Evolutionary conservation across 2,797 vertebrate genomes (phyloP).

Genomic region (Petrocephalus schoutedeni): DNA sequence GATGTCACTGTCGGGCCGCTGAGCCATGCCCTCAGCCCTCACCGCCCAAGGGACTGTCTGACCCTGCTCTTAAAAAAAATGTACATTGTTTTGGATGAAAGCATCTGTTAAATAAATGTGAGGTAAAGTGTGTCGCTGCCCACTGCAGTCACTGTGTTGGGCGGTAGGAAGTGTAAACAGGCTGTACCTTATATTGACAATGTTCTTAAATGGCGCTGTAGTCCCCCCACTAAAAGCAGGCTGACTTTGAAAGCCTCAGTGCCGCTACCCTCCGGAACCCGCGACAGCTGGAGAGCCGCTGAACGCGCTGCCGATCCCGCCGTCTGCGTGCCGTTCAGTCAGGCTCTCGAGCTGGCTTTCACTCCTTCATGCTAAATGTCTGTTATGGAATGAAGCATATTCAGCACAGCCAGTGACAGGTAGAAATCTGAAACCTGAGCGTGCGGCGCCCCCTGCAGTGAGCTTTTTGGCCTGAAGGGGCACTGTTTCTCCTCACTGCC

Average conservation of each 20-base stretch:
- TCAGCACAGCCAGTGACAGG: background rate
- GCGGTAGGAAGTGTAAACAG: background rate
- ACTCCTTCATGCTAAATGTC: background rate
- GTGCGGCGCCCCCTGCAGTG: background rate
- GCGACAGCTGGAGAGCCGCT: background rate
- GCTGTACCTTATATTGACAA: background rate
- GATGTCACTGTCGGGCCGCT: background rate
- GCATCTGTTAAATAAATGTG: background rate
- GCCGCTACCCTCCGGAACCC: background rate
- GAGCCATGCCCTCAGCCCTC: background rate
- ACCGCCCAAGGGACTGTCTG: background rate
- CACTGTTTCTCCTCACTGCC: background rate
- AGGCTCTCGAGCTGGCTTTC: background rate
- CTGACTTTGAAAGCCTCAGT: background rate
- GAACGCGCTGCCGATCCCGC: background rate
- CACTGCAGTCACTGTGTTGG: background rate
- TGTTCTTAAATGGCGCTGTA: background rate
- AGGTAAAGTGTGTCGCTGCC: background rate
- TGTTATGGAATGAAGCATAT: background rate
- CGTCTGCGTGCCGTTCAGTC: background rate
- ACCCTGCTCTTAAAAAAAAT: background rate
- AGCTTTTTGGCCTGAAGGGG: background rate
- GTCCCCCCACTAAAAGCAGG: background rate
- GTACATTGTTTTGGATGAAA: background rate
- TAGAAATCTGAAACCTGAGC: background rate